Conservation (phyloP, 2,113 vertebrate genomes). For the Leptosomus discolor region DNA sequence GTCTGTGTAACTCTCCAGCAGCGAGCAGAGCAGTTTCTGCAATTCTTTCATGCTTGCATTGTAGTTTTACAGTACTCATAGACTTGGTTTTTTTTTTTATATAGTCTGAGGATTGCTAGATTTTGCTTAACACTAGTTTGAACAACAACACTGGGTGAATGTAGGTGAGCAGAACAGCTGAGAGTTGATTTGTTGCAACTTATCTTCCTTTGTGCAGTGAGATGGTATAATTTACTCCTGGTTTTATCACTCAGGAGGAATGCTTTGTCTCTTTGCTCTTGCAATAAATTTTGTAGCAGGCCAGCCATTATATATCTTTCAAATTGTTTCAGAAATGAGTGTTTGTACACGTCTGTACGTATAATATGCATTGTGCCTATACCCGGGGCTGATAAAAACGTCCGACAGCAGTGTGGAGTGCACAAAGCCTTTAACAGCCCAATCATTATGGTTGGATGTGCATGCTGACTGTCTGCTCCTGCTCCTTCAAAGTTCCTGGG, state of each 20-base stretch:
- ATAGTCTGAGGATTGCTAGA: not conserved
- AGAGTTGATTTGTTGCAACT: not conserved
- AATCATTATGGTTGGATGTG: rapidly evolving
- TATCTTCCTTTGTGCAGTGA: not conserved
- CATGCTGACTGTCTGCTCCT: not conserved
- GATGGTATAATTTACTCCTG: not conserved
- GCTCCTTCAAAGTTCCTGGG: not conserved
- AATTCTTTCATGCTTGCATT: not conserved
- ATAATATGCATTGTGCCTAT: not conserved
- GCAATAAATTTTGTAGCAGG: not conserved
- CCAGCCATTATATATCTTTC: not conserved
- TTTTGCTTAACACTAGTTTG: not conserved
- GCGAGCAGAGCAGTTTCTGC: not conserved
- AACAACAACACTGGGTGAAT: not conserved
- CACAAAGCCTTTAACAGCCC: not conserved
- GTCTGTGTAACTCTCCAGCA: not conserved
- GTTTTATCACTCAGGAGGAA: not conserved
- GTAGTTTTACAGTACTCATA: not conserved
- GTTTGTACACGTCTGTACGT: not conserved
- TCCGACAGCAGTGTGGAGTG: too few relatives aligned
- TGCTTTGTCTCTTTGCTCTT: not conserved
- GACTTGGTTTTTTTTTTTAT: not conserved
- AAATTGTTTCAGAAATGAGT: not conserved
- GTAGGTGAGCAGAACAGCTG: not conserved
- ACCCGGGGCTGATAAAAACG: not conserved